Conservation (phyloP, 1,140 invertebrate genomes). For the Venustaconcha ellipsiformis region DNA sequence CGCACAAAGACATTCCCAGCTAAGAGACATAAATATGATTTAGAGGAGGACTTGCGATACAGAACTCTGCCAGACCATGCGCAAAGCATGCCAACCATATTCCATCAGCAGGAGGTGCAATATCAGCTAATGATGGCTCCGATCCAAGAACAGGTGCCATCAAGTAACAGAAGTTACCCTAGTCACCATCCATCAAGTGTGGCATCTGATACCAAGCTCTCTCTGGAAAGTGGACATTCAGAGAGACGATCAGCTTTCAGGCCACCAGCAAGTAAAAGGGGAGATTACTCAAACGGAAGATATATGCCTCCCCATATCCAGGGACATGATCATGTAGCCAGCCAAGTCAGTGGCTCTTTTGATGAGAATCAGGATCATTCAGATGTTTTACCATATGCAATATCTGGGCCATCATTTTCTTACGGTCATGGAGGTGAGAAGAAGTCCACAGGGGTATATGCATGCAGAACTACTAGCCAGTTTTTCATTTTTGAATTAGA, state of each 20-base stretch:
- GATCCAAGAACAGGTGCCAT: background rate
- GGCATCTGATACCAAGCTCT: background rate
- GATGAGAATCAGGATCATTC: no score
- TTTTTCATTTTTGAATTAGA: no score
- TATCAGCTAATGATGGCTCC: slow-evolving; percentile 15
- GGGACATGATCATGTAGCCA: no score
- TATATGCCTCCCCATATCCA: no score
- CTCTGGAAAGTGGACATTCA: background rate
- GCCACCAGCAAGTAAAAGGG: background rate
- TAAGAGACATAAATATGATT: slow-evolving; percentile 9
- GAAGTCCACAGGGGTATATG: no score
- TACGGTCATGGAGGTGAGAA: no score
- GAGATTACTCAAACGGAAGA: no score
- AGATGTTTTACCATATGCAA: no score
- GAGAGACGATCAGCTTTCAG: background rate
- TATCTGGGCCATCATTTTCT: no score
- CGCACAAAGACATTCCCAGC: slow-evolving; percentile 21
- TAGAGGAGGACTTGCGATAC: slow-evolving; percentile 28
- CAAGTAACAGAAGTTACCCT: slow-evolving; percentile 14
- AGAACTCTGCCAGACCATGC: slow-evolving; percentile 30
- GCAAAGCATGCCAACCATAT: slow-evolving; percentile 28
- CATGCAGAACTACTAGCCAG: no score
- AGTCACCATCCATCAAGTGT: background rate
- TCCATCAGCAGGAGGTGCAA: slow-evolving; percentile 24
- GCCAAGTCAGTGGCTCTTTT: no score